Percentiles rank a stretch among this genome's conserved stretches.
These are phyloP conservation scores for Diloba caeruleocephala DNA, from an alignment of 2,888 invertebrate species.

Conservation along the genomic window DNA sequence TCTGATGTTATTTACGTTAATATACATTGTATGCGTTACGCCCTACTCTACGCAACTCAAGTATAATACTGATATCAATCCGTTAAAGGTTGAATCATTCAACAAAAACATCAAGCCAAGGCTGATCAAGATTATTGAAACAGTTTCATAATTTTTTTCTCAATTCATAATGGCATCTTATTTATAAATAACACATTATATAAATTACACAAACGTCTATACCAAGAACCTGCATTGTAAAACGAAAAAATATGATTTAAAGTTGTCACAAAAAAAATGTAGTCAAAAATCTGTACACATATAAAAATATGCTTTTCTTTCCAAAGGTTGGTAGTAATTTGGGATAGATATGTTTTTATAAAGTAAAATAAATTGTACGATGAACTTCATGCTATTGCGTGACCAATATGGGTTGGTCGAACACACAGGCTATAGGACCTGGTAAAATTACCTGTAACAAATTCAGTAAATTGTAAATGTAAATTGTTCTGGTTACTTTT, in stretches of 20 bases:
- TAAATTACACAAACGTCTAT: conserved; percentile 59
- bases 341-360: conserved; percentile 45
- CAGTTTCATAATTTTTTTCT: conserved; percentile 50
- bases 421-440: conserved; percentile 63
- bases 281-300: conserved; percentile 66
- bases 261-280: conserved; percentile 56
- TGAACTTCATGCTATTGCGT: conserved; percentile 68
- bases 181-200: conserved; percentile 52
- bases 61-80: conserved; percentile 77
- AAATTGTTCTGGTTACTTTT: too few species aligned
- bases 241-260: conserved; percentile 57
- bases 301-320: conserved; percentile 60
- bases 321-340: conserved; percentile 17
- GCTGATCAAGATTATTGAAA: conserved; percentile 58
- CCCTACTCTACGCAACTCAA: conserved; percentile 66
- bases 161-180: conserved; percentile 66
- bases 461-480: conserved; percentile 15
- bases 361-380: conserved; percentile 74
- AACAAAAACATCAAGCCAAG: conserved; percentile 52
- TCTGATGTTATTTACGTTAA: conserved; percentile 56
- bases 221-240: conserved; percentile 60
- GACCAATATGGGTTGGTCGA: conserved; percentile 55
- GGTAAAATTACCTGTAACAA: conserved; percentile 74
- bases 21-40: conserved; percentile 59
- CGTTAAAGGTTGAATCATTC: conserved; percentile 57